A percentile compares a stretch with the other conserved stretches of the same genome.
Conservation (phyloP, 2,113 vertebrate genomes). For the Clinocottus analis region DNA sequence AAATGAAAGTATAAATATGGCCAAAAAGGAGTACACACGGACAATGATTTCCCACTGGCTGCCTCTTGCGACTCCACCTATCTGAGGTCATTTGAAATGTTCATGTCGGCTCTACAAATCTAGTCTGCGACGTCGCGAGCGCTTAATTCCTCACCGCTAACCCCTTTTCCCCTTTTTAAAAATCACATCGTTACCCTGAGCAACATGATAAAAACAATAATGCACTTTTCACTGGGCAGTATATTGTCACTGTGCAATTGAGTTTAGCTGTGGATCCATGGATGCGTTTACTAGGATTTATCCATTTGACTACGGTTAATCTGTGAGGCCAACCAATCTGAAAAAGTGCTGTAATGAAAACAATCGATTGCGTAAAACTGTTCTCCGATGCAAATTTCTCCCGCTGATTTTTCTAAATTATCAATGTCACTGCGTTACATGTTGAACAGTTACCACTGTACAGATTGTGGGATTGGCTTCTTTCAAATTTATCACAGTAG, state of each 20-base stretch:
- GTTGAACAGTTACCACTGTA: conserved; percentile 96
- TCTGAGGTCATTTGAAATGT: conserved; percentile 76
- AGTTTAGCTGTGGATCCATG: conserved; percentile 74
- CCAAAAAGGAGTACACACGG: conserved; percentile 80
- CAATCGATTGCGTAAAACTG: conserved; percentile 67
- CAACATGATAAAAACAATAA: conserved; percentile 96
- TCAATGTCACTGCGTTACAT: conserved; percentile 80
- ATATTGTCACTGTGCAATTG: conserved; percentile 92
- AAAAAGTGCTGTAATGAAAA: conserved; percentile 76
- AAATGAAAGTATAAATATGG: conserved; percentile 90
- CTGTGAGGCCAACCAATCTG: conserved; percentile 59
- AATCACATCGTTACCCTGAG: conserved; percentile 96
- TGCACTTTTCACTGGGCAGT: conserved; percentile 96
- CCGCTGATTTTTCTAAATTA: conserved; percentile 41
- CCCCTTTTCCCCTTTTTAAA: conserved; percentile 65
- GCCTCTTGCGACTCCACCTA: conserved; percentile 66
- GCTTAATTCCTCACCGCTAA: conserved; percentile 42
- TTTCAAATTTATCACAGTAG: conserved; percentile 86
- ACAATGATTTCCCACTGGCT: conserved; percentile 76
- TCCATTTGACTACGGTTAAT: conserved; percentile 52
- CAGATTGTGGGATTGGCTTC: conserved; percentile 85
- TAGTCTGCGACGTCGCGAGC: conserved; percentile 58
- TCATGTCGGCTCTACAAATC: conserved; percentile 70
- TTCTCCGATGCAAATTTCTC: conserved; percentile 57
- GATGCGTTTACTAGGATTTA: conserved; percentile 56